Base-by-base conservation (phyloP, 2,888 invertebrate genomes). In the Epistrophe grossulariae region DNA sequence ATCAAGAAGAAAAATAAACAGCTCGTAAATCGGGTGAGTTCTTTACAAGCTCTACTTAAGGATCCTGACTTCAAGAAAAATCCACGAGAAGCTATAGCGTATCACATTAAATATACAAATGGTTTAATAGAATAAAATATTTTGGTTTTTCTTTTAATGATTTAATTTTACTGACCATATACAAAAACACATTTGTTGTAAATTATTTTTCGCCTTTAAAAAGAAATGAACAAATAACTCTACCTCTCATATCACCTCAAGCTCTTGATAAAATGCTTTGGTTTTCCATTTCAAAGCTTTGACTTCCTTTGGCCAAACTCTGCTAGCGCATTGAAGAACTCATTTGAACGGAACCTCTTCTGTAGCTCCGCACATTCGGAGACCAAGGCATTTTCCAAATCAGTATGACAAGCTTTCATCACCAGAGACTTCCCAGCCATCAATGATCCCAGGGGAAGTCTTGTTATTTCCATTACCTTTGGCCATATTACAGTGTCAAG, bases 391-490 rank as follows among this genome's bases (percentile, higher is more conserved):
- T 94, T 93, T 80, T 95, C 93, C n/a, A 98, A 93, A 52, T 94
- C 91, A 6, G 95, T 93, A 70, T 94, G 94, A 62, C 96, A 94
- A 85, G 94, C 92, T 62, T 93, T 93, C 78, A 95, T 95, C 4
- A 97, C 92, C 60, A 98, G 93, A 57, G 93, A 94, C 92, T 99
- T 99, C 50, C 96, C 95, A 40, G 94, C 93, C 59, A 94, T 91
- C 88, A 98, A 91, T 15, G 96, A 95, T 17, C 89, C 89, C 0
- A 90, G 90, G 0, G 96, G 95, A 88, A 95, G 91, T 85, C 93
- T 90, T 91, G 95, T 93, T 90, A 94, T 93, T 90, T 94, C 93
- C 38, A 92, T 93, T 89, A 95, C 94, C 91, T 93, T 94, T 85
- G 94, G 93, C 94, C 94, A 95, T 43, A 95, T 94, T 90, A 94